These are phyloP conservation scores for Caprella mutica DNA, from an alignment of 2,888 invertebrate species.

Conservation along the genomic window DNA sequence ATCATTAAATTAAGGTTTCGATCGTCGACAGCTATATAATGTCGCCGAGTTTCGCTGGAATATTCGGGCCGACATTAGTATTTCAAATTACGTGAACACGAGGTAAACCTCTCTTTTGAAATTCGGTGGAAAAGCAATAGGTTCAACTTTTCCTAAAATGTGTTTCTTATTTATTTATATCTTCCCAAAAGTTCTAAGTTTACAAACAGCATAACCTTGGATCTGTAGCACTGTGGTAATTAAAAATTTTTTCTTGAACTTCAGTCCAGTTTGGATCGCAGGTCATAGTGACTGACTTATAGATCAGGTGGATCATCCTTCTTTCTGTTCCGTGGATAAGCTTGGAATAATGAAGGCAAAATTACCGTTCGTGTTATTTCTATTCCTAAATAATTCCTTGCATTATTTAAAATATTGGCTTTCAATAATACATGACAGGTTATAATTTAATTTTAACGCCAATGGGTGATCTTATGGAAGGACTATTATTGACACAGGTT, in stretches of 20 bases:
- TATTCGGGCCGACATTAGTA: neutral
- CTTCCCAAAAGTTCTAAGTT: conserved; percentile 33
- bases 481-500: no score
- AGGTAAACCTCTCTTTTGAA: conserved; percentile 35
- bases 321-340: conserved; percentile 40
- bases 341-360: conserved; percentile 37
- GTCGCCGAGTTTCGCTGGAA: conserved; percentile 23
- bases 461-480: no score
- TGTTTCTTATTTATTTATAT: conserved; percentile 33
- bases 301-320: conserved; percentile 41
- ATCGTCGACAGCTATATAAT: neutral
- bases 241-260: conserved; percentile 35
- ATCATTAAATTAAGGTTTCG: neutral
- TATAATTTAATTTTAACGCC: no score
- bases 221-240: conserved; percentile 36
- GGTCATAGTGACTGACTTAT: conserved; percentile 44
- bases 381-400: neutral
- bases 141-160: neutral
- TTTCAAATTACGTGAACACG: neutral
- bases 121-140: conserved; percentile 24
- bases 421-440: no score
- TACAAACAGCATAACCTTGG: conserved; percentile 39
- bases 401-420: neutral
- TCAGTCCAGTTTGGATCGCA: conserved; percentile 43
- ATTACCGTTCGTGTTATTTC: conserved; percentile 4